phyloP scores from a whole-genome alignment of 2,888 invertebrate genomes.

The Athalia cordata region DNA sequence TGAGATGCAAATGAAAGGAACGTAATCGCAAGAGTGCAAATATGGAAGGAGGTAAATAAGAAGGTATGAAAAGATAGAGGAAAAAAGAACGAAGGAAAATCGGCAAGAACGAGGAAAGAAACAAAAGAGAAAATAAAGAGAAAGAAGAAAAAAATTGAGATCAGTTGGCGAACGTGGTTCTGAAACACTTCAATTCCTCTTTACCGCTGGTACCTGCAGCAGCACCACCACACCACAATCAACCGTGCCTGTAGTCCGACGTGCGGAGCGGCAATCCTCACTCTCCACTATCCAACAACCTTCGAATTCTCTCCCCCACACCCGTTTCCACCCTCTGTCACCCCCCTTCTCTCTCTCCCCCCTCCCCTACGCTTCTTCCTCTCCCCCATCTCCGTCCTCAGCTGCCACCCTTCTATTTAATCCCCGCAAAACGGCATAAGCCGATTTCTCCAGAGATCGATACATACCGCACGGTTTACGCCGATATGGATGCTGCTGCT shows the following conservation, averaged over 20 bases:
- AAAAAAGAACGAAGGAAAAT: background rate
- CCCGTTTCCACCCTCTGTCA: constrained; percentile 9
- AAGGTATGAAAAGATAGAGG: no score
- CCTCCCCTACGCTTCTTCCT: background rate
- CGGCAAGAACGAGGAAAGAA: background rate
- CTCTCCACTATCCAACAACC: no score
- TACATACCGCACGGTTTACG: constrained; percentile 35
- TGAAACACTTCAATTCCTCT: constrained; percentile 21
- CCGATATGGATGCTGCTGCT: constrained; percentile 10
- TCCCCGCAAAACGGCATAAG: constrained; percentile 39
- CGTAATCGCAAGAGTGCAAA: no score
- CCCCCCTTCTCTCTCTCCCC: background rate
- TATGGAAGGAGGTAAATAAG: no score
- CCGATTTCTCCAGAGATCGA: constrained; percentile 40
- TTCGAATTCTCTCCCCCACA: no score
- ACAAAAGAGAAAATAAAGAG: background rate
- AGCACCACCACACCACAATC: background rate
- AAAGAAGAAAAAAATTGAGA: background rate
- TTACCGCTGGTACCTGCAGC: background rate
- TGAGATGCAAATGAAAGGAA: no score
- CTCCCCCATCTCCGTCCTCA: constrained; percentile 9
- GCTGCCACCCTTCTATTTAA: constrained; percentile 25
- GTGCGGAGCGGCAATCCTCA: no score
- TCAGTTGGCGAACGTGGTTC: background rate
- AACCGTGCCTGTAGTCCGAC: background rate